Evolutionary conservation across 92 coral and sea anemone species (phyloP).

Genomic region (Phymanthus crucifer): DNA sequence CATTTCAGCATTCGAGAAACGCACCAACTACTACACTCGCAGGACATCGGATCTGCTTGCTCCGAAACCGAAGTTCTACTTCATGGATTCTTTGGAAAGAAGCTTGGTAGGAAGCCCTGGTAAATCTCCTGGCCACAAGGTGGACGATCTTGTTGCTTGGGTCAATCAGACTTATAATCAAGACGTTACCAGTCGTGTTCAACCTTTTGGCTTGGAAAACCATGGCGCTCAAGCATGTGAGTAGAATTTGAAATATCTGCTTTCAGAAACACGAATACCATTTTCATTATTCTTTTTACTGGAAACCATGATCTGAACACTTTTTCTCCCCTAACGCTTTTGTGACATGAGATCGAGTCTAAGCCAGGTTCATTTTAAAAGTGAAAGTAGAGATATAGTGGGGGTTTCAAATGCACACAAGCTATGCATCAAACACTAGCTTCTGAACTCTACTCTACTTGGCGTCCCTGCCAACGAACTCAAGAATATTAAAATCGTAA

Average conservation of each 20-base stretch:
- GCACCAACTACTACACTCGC: slow-evolving; percentile 56
- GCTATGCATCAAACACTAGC: neutral
- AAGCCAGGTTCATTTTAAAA: too few relatives aligned
- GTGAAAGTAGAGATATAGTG: too few relatives aligned
- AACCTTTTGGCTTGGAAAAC: slow-evolving; percentile 75
- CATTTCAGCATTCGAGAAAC: slow-evolving; percentile 82
- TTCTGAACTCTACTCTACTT: neutral
- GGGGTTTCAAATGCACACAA: slow-evolving; percentile 1
- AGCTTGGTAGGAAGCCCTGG: slow-evolving; percentile 59
- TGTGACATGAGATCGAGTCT: neutral
- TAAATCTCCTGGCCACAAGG: slow-evolving; percentile 74
- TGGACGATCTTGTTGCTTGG: slow-evolving; percentile 87
- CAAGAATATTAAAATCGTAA: neutral
- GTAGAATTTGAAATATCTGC: slow-evolving; percentile 8
- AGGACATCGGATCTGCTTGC: slow-evolving; percentile 81
- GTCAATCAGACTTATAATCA: slow-evolving; percentile 83
- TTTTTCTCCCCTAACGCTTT: neutral
- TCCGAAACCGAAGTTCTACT: slow-evolving; percentile 83
- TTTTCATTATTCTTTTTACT: neutral
- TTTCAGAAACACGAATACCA: neutral
- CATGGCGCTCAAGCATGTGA: slow-evolving; percentile 63
- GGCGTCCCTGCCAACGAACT: slow-evolving; percentile 27
- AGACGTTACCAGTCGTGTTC: slow-evolving; percentile 71
- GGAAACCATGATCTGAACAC: neutral
- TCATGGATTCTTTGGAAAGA: slow-evolving; percentile 84